phyloP scores from a whole-genome alignment of 1,140 invertebrate species.

The Nymphalis io region DNA sequence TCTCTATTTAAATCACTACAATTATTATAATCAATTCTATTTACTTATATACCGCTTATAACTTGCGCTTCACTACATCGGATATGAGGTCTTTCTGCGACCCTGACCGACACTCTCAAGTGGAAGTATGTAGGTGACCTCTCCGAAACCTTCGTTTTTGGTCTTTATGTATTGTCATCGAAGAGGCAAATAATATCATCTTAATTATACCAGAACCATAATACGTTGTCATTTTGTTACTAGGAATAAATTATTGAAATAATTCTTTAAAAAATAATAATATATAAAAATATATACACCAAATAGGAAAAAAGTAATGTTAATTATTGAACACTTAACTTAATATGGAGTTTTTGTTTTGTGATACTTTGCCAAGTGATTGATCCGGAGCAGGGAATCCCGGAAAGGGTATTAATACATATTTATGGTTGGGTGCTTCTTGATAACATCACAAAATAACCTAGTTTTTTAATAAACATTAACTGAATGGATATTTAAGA shows the following conservation, averaged over 20 bases:
- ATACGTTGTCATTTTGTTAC: not conserved
- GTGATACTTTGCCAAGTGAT: no score
- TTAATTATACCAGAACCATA: constrained; percentile 17
- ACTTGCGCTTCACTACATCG: constrained; percentile 38
- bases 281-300: no score
- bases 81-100: constrained; percentile 62
- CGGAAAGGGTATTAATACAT: no score
- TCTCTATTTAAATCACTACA: no score
- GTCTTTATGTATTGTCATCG: constrained; percentile 63
- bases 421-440: no score
- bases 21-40: not conserved
- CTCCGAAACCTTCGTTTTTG: constrained; percentile 66
- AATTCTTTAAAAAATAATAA: not conserved
- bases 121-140: constrained; percentile 74
- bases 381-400: no score
- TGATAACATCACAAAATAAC: no score
- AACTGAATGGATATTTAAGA: no score
- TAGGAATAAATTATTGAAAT: not conserved
- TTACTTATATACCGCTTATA: constrained; percentile 27
- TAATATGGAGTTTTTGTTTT: no score
- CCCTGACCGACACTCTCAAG: constrained; percentile 65
- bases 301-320: no score
- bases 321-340: no score
- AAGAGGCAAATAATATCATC: constrained; percentile 46
- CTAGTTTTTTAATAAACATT: no score